Conservation (phyloP, 2,113 vertebrate genomes). For the Pyrgilauda ruficollis region DNA sequence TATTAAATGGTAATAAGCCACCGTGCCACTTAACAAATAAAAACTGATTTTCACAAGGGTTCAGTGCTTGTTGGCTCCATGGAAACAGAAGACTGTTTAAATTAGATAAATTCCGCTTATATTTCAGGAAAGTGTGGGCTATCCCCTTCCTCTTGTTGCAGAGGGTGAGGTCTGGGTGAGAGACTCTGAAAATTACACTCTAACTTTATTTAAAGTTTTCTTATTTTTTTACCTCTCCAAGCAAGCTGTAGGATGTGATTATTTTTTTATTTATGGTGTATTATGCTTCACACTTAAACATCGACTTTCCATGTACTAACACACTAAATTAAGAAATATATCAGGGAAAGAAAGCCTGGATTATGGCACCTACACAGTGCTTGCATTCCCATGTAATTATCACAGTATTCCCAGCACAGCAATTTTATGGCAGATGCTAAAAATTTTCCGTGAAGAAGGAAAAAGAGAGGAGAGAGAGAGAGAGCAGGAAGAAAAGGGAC, state of each 20-base stretch:
- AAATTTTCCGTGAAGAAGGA: not conserved
- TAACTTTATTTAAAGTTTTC: not conserved
- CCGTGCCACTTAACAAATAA: not conserved
- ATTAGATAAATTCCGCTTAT: not conserved
- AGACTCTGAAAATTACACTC: not conserved
- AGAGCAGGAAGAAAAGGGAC: not conserved
- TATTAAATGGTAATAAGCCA: constrained; percentile 7
- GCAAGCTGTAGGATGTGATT: not conserved
- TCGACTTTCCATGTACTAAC: not conserved
- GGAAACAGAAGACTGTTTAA: not conserved
- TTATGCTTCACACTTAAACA: not conserved
- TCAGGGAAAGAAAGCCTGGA: not conserved
- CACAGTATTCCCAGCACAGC: not conserved
- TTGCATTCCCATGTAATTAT: not conserved
- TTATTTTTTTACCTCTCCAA: not conserved
- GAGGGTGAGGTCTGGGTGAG: not conserved
- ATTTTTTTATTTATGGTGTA: not conserved
- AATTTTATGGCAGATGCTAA: not conserved
- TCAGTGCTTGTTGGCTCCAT: not conserved
- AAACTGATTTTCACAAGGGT: constrained; percentile 20
- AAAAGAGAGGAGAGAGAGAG: not conserved
- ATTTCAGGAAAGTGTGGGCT: not conserved
- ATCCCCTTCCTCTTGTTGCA: not conserved
- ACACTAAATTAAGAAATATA: not conserved
- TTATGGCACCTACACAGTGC: not conserved